phyloP scores from a whole-genome alignment of 35 echinoderm and acorn worm species.

The Apostichopus californicus region DNA sequence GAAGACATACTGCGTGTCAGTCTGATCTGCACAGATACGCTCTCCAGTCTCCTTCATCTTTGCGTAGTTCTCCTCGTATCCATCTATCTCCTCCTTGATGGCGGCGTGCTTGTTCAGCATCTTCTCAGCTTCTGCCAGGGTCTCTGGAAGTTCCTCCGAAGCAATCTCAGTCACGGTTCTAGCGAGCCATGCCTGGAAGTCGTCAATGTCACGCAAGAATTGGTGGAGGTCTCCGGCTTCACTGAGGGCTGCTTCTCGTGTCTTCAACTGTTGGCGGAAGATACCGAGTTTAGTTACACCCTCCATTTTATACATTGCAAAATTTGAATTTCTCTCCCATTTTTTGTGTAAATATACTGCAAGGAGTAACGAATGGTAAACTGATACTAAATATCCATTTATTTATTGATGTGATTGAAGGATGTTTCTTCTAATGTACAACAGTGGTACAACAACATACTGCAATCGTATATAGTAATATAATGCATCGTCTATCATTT shows the following conservation, averaged over 20 bases:
- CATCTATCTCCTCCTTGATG: conserved; percentile 99
- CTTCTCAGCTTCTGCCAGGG: conserved; percentile 93
- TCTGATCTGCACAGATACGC: conserved; percentile 93
- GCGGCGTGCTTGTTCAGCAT: conserved; percentile 97
- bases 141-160: conserved; percentile 96
- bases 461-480: too few relatives aligned
- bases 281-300: too few relatives aligned
- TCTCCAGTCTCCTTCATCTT: conserved; percentile 97
- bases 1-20: conserved; percentile 99
- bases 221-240: conserved; percentile 97
- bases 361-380: too few relatives aligned
- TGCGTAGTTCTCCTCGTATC: conserved; percentile 98
- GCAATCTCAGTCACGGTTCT: conserved; percentile 94
- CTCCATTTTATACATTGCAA: too few relatives aligned
- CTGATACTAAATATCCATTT: too few relatives aligned
- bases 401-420: too few relatives aligned
- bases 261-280: conserved; percentile 69
- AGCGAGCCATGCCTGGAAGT: conserved; percentile 99
- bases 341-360: too few relatives aligned
- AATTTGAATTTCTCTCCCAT: too few relatives aligned
- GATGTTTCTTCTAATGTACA: too few relatives aligned
- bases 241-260: conserved; percentile 89
- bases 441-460: too few relatives aligned
- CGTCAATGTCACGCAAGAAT: conserved; percentile 98
- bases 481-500: too few relatives aligned